These are phyloP conservation scores for Ariopsis seemanni DNA, from an alignment of 2,113 vertebrate species.

Conservation along the genomic window DNA sequence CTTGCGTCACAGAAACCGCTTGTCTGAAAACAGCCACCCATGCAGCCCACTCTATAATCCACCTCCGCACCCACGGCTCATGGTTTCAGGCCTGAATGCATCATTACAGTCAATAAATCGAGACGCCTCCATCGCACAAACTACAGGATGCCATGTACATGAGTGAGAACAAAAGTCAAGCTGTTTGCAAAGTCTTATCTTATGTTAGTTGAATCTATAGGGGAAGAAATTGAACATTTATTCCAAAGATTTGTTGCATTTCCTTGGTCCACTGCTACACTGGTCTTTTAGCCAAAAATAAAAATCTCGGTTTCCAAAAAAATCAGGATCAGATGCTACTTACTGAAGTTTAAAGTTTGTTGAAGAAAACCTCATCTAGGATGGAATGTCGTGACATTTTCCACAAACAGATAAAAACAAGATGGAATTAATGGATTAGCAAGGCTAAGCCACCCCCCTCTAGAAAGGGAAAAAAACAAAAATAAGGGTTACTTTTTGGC, in stretches of 20 bases:
- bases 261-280: not conserved
- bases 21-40: constrained; percentile 21
- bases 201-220: not conserved
- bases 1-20: not conserved
- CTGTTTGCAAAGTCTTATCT: constrained; percentile 29
- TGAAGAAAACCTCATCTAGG: not conserved
- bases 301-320: not conserved
- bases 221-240: not conserved
- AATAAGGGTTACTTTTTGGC: not conserved
- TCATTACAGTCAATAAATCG: constrained; percentile 56
- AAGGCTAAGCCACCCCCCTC: too few species aligned
- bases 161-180: constrained; percentile 36
- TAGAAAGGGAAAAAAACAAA: too few species aligned
- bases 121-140: constrained; percentile 45
- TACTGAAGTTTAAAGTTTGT: not conserved
- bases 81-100: constrained; percentile 45
- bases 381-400: too few species aligned
- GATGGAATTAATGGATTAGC: too few species aligned
- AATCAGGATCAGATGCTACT: not conserved
- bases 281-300: not conserved
- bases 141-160: constrained; percentile 44
- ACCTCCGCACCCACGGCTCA: constrained; percentile 36
- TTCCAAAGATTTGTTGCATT: not conserved
- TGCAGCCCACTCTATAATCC: constrained; percentile 44
- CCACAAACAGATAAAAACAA: too few species aligned